Evolutionary conservation across 2,888 invertebrate species (phyloP), one percentile per base, ranked within the genome.

Genomic region (Agriopis leucophaearia): DNA sequence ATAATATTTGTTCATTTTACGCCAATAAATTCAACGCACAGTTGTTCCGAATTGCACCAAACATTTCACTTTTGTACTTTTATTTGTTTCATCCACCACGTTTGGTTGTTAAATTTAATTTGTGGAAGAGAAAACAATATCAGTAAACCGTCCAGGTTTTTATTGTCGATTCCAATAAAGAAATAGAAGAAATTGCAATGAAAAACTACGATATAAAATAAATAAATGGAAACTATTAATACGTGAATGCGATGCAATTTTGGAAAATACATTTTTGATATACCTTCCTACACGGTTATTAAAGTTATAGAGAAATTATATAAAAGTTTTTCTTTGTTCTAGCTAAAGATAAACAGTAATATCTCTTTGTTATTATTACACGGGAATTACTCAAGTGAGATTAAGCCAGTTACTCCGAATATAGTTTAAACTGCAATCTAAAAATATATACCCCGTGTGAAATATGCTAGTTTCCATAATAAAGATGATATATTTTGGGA

Each of bases 1-100:
- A 50, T 38, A 61, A 48, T 50, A 15, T 40, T 56, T 66, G 50
- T 66, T 56, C n/a, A 47, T 16, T 47, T n/a, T 59, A 40, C 35
- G 15, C 18, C 15, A 57, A 67, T 58, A 54, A 54, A 67, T 59
- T 54, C 16, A n/a, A 10, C 57, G 44, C 67, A 27, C 27, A 63
- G 51, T 52, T 67, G 67, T 52, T 35, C 15, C 13, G 16, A 63
- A 67, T 48, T 57, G 67, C 67, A 54, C 2, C 59, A 8, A 55
- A 42, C 18, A 9, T 48, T 55, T 13, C 16, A 27, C 10, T 0
- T 57, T 45, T 59, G 48, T 38, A 36, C 38, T 40, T 60, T 56
- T 56, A 63, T 42, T 48, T 58, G 40, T 13, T 58, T 40, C 48
- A 48, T 38, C 18, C 16, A 35, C 58, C 58, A 48, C 48, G 47